Base-by-base conservation (phyloP, 2,888 invertebrate genomes). In the Ormyrus thymus region DNA sequence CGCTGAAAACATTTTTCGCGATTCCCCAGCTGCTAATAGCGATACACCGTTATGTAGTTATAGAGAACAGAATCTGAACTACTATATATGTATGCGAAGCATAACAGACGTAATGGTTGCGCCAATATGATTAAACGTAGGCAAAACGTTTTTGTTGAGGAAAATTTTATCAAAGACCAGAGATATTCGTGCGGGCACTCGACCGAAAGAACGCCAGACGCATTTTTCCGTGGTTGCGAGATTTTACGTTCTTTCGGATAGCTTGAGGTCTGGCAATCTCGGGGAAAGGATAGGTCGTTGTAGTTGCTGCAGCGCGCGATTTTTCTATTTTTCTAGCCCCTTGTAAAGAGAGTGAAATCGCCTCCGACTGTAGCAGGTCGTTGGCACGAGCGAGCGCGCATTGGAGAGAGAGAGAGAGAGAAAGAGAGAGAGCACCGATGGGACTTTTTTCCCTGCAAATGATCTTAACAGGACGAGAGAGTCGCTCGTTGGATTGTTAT, bases 91-190 rank as follows among this genome's bases (percentile, higher is more conserved):
- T 43, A 45, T 62, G 55, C 69, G 69, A 76, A 55, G 62, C 69
- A 48, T 55, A 46, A 68, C 11, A 43, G 10, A 15, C 46, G 55
- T 45, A 59, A 66, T 61, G 66, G 46, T 77, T 7, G 48, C 55
- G 29, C 55, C 61, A 53, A 53, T 29, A 48, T 56, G 29, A 13
- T 7, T 46, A 78, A 78, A 78, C 78, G 74, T 74, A 69, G 5
- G n/a, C 56, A 0, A 64, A 58, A 78, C 74, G 78, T 74, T 64
- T 64, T 10, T 11, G 29, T 29, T 29, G 29, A 53, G 11, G 29
- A 29, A 29, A 29, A 29, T 4, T 29, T 29, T 29, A 29, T 29
- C 29, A 29, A 29, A 29, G 29, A 4, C 29, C 29, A 29, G 29
- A 45, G 13, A 65, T 5, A 29, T 29, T 10, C 29, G n/a, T 9